phyloP scores from a whole-genome alignment of 2,888 invertebrate genomes.

The Galeruca laticollis region DNA sequence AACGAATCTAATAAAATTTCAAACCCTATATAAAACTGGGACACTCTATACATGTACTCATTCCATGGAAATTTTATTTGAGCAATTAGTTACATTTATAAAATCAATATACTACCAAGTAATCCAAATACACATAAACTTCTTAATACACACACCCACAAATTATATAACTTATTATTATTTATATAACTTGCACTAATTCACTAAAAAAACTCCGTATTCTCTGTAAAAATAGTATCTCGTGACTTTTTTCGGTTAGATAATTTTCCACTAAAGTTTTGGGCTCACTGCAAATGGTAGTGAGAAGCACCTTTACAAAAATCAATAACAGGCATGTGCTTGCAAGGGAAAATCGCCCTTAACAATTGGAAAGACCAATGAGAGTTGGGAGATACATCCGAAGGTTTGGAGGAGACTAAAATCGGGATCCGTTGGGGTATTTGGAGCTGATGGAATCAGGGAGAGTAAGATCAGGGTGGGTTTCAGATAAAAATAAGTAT shows the following conservation, averaged over 20 bases:
- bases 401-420: constrained; percentile 51
- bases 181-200: not conserved
- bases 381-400: constrained; percentile 25
- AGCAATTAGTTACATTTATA: not conserved
- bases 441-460: constrained; percentile 29
- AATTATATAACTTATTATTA: not conserved
- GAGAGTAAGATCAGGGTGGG: constrained; percentile 7
- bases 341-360: constrained; percentile 41
- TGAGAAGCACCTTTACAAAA: constrained; percentile 31
- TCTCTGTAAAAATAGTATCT: not conserved
- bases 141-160: not conserved
- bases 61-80: not conserved
- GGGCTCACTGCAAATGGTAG: constrained; percentile 32
- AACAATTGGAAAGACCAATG: constrained; percentile 36
- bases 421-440: constrained; percentile 47
- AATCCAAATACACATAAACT: not conserved
- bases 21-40: not conserved
- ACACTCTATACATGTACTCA: not conserved
- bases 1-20: too few relatives aligned
- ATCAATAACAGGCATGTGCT: constrained; percentile 48
- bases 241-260: not conserved
- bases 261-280: constrained; percentile 26
- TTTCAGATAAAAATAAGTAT: constrained; percentile 3
- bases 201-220: constrained; percentile 3
- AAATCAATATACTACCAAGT: not conserved